A percentile compares a stretch with the other conserved stretches of the same genome.
Conservation (phyloP, 2,113 vertebrate species). For the Corythornis madagascariensis region DNA sequence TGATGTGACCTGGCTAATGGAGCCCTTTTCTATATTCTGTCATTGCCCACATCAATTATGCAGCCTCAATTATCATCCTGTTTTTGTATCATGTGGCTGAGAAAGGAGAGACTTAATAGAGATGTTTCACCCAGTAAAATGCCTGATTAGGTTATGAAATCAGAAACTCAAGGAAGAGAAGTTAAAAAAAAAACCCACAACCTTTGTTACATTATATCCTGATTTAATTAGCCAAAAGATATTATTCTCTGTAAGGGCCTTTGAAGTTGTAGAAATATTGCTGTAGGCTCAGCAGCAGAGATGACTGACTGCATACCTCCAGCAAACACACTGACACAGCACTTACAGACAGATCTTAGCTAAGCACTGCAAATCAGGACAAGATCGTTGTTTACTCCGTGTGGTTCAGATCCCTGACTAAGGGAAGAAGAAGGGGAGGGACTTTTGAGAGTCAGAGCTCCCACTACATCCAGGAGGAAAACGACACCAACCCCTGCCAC, state of each 20-base stretch:
- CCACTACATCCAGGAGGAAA: background rate
- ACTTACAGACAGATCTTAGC: background rate
- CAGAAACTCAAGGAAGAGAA: slow-evolving; percentile 59
- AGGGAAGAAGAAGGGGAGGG: background rate
- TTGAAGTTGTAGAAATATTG: slow-evolving; percentile 55
- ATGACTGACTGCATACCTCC: slow-evolving; percentile 32
- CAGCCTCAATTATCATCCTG: slow-evolving; percentile 72
- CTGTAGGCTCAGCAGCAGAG: slow-evolving; percentile 35
- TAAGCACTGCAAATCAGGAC: background rate
- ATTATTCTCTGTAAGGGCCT: slow-evolving; percentile 33
- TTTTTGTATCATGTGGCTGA: slow-evolving; percentile 67
- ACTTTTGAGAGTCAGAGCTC: background rate
- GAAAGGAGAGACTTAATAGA: slow-evolving; percentile 72
- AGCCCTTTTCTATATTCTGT: slow-evolving; percentile 74
- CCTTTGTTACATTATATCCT: slow-evolving; percentile 56
- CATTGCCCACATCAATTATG: slow-evolving; percentile 70
- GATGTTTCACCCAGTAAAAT: slow-evolving; percentile 70
- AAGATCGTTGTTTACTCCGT: background rate
- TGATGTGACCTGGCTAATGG: slow-evolving; percentile 75
- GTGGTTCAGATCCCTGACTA: background rate
- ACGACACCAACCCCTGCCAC: background rate
- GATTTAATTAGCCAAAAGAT: slow-evolving; percentile 65
- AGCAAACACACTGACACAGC: slow-evolving; percentile 6
- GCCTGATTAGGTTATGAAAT: slow-evolving; percentile 74
- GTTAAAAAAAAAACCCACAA: background rate